Percentiles rank a stretch among this genome's conserved stretches.
phyloP scores from a whole-genome alignment of 2,888 invertebrate species.

The Meloe dianella region DNA sequence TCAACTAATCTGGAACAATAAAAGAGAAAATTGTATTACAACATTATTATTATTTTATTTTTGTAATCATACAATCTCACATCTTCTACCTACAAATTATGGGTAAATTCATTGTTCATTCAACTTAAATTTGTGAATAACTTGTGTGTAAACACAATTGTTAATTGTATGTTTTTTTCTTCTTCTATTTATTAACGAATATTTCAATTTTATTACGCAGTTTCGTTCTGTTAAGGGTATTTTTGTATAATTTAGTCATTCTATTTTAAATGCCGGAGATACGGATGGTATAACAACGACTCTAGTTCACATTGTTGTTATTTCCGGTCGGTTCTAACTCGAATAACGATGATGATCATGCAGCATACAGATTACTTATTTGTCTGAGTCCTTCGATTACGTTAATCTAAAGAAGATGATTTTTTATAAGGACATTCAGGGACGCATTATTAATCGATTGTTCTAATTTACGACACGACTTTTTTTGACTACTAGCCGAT shows the following conservation, averaged over 20 bases:
- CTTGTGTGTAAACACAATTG: not conserved
- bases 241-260: not conserved
- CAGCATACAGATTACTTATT: not conserved
- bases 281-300: slow-evolving; percentile 52
- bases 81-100: not conserved
- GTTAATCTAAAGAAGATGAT: not conserved
- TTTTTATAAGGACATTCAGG: too few species aligned
- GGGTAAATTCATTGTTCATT: not conserved
- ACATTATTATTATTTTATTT: not conserved
- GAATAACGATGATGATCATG: not conserved
- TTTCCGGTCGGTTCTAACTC: slow-evolving; percentile 42
- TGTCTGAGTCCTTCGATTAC: not conserved
- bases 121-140: not conserved
- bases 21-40: not conserved
- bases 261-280: slow-evolving; percentile 46
- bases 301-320: slow-evolving; percentile 44
- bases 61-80: not conserved
- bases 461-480: too few species aligned
- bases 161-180: not conserved
- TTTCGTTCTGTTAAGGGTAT: not conserved
- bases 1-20: slow-evolving; percentile 70
- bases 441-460: too few species aligned
- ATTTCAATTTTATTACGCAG: too few species aligned
- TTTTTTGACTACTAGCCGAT: too few species aligned
- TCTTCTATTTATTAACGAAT: slow-evolving; percentile 1